Conservation (phyloP, 1,140 invertebrate species). For the Drosophila mauritiana region DNA sequence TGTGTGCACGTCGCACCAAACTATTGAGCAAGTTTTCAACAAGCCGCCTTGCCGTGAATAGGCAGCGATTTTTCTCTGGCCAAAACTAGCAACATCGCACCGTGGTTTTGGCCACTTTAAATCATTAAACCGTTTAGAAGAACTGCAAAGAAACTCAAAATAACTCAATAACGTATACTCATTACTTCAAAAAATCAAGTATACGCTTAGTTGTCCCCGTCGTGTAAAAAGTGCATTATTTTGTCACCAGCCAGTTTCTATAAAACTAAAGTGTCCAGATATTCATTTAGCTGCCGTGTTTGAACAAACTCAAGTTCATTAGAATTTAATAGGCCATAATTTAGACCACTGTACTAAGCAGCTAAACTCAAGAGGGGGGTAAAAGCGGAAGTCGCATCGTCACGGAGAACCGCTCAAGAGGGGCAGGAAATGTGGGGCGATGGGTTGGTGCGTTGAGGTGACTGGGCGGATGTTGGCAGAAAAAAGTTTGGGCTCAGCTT, state of each 20-base stretch:
- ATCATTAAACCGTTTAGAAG: background rate
- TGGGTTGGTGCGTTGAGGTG: constrained; percentile 11
- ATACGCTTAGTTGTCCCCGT: background rate
- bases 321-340: background rate
- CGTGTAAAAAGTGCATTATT: no score
- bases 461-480: constrained; percentile 39
- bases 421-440: constrained; percentile 9
- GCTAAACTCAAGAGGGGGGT: constrained; percentile 68
- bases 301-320: background rate
- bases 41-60: constrained; percentile 4
- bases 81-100: background rate
- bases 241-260: no score
- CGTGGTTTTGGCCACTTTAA: background rate
- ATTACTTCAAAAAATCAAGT: background rate
- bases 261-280: background rate
- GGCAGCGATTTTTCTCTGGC: background rate
- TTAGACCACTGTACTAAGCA: constrained; percentile 36
- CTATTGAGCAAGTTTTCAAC: constrained; percentile 65
- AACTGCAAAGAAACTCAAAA: background rate
- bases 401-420: constrained; percentile 41
- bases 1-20: constrained; percentile 38
- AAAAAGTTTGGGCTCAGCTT: constrained; percentile 72
- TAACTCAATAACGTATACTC: no score
- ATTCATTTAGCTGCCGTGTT: background rate
- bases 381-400: constrained; percentile 76